Conservation (phyloP, 1,140 invertebrate species). For the Lepidostoma basale region DNA sequence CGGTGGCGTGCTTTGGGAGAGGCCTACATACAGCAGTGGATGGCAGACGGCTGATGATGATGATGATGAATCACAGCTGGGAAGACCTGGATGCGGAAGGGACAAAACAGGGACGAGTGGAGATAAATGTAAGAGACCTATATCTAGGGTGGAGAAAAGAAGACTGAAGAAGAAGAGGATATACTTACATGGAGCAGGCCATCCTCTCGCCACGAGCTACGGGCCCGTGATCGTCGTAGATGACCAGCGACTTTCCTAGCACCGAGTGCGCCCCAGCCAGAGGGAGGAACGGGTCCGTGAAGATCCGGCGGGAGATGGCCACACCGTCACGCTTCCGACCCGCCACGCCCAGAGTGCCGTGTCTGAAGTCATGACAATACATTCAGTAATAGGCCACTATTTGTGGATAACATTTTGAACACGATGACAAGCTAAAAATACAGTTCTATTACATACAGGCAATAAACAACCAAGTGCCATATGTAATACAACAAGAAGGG, state of each 20-base stretch:
- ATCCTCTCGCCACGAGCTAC: conserved; percentile 84
- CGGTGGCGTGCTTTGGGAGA: too few species aligned
- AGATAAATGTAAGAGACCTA: too few species aligned
- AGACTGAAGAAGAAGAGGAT: background rate
- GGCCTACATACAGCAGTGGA: too few species aligned
- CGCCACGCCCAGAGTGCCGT: conserved; percentile 75
- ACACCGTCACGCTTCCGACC: conserved; percentile 70
- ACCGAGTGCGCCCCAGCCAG: conserved; percentile 77
- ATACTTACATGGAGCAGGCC: conserved; percentile 81
- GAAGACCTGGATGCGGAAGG: too few species aligned
- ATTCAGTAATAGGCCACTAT: too few species aligned
- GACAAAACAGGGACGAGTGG: too few species aligned
- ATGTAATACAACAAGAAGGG: background rate
- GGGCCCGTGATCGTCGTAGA: conserved; percentile 88
- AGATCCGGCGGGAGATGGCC: conserved; percentile 72
- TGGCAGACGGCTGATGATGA: too few species aligned
- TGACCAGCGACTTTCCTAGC: conserved; percentile 82
- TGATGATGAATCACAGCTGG: too few species aligned
- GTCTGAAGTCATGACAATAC: too few species aligned
- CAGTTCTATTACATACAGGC: background rate
- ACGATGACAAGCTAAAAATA: conserved; percentile 45
- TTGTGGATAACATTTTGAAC: conserved; percentile 45
- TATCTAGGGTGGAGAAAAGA: too few species aligned
- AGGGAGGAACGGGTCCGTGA: conserved; percentile 79
- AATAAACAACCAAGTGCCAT: too few species aligned